Evolutionary conservation across 2,888 invertebrate species (phyloP).

Genomic region (Chydorus sphaericus): DNA sequence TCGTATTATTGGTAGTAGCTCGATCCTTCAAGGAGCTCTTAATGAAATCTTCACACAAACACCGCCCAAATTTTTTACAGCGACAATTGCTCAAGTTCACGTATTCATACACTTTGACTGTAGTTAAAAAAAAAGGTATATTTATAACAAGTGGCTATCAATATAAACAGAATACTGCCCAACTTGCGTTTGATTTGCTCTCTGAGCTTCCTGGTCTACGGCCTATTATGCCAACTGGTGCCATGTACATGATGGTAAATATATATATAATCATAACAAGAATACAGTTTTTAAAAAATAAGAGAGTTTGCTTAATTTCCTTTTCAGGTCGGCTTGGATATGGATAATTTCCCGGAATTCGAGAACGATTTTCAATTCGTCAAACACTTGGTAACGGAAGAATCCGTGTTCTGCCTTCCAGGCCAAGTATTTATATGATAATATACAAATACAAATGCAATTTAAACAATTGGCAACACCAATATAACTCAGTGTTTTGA

Average conservation of each 20-base stretch:
- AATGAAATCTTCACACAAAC: conserved; percentile 71
- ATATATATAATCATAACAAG: too few relatives aligned
- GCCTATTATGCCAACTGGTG: conserved; percentile 86
- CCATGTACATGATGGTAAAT: conserved; percentile 98
- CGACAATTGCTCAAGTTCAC: conserved; percentile 46
- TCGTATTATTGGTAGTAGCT: conserved; percentile 81
- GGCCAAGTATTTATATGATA: conserved; percentile 50
- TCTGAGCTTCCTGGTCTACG: conserved; percentile 58
- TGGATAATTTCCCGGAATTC: conserved; percentile 63
- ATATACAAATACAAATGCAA: neutral
- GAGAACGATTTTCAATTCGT: conserved; percentile 74
- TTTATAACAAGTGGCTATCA: conserved; percentile 2
- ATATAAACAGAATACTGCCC: conserved; percentile 56
- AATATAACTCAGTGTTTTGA: conserved; percentile 71
- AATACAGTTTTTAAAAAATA: neutral
- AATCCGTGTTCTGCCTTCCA: conserved; percentile 93
- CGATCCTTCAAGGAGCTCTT: conserved; percentile 78
- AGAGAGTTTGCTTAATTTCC: neutral
- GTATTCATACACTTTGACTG: too few relatives aligned
- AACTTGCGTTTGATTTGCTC: conserved; percentile 54
- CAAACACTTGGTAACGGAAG: conserved; percentile 71
- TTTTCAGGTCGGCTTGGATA: conserved; percentile 48
- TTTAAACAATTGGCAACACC: too few relatives aligned
- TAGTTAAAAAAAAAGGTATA: neutral
- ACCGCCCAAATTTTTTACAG: conserved; percentile 68